Base-by-base conservation (phyloP, 64 coral and sea anemone genomes). In the Orbicella faveolata region DNA sequence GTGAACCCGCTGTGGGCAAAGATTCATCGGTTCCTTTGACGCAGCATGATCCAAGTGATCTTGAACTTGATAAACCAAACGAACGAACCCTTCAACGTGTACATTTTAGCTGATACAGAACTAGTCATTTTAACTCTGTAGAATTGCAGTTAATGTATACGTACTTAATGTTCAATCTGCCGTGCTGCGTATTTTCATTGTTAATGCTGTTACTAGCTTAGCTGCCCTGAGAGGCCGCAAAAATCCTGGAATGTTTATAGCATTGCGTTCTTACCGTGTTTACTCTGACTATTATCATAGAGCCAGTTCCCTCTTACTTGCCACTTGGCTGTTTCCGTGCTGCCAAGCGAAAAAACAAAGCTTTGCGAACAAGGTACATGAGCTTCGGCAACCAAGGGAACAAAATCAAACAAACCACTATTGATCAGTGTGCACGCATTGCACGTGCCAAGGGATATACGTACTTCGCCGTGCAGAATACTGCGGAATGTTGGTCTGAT, bases 401-500 rank as follows among this genome's bases (percentile, higher is more conserved):
- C 10, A 10, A 11, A 33, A 34, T 54, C 20, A 68, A 70, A 9
- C 21, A n/a, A 52, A 36, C 3, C 34, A 67, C 80, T 35, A 52
- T 73, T n/a, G 65, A 85, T 39, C 64, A 37, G 36, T 85, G 82
- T 18, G 16, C 64, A 2, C 63, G 82, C 36, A 36, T 85, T 6
- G 82, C 82, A 37, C 2, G 26, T 6, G 82, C 64, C 34, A 70
- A 52, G 41, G 36, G 36, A 0, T 72, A 70, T 35, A 30, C 8
- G 4, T 84, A 73, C 4, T 84, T 84, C 12, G 64, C 63, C 3
- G 37, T 84, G 65, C 37, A 36, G 59, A 44, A 83, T 34, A 39
- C 9, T 10, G 79, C 61, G 36, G 61, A 39, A 36, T 83, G 80
- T 83, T 66, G 61, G 80, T 66, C 62, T 9, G 80, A 83, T 83